Evolutionary conservation across 2,113 vertebrate genomes (phyloP).

Genomic region (Nansenia antarctica): DNA sequence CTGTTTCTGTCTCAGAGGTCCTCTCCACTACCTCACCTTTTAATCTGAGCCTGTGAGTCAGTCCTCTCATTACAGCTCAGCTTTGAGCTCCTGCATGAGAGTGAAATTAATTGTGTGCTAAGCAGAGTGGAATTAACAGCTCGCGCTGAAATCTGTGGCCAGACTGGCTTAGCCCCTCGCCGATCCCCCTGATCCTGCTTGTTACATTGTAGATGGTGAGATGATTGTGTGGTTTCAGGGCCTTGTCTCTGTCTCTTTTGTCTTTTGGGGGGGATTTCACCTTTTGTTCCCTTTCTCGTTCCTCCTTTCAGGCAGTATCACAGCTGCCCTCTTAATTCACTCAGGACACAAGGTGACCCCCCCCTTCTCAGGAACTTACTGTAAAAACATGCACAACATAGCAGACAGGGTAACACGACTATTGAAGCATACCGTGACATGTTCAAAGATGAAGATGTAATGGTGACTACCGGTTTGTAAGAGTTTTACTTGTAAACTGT

Average conservation of each 20-base stretch:
- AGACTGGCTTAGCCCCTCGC: conserved; percentile 65
- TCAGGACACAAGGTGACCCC: conserved; percentile 66
- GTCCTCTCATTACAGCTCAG: conserved; percentile 53
- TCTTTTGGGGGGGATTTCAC: conserved; percentile 74
- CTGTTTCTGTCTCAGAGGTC: conserved; percentile 31
- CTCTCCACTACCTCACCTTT: conserved; percentile 54
- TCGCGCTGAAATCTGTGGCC: conserved; percentile 69
- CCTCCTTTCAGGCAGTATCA: conserved; percentile 86
- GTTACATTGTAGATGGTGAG: conserved; percentile 74
- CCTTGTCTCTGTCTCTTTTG: conserved; percentile 81
- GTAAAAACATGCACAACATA: conserved; percentile 59
- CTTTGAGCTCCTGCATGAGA: conserved; percentile 59
- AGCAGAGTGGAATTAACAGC: conserved; percentile 77
- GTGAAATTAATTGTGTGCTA: conserved; percentile 75
- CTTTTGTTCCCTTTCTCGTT: conserved; percentile 80
- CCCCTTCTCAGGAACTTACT: conserved; percentile 69
- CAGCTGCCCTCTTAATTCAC: conserved; percentile 92
- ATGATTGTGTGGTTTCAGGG: conserved; percentile 74
- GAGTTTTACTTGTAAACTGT: too few species aligned
- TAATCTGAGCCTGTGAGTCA: conserved; percentile 63
- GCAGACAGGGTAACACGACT: too few species aligned
- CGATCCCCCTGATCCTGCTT: conserved; percentile 77
- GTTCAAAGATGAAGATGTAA: too few species aligned
- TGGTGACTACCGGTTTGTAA: too few species aligned
- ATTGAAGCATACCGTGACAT: too few species aligned